phyloP scores from a whole-genome alignment of 1,140 invertebrate species.

The Danaus plexippus region DNA sequence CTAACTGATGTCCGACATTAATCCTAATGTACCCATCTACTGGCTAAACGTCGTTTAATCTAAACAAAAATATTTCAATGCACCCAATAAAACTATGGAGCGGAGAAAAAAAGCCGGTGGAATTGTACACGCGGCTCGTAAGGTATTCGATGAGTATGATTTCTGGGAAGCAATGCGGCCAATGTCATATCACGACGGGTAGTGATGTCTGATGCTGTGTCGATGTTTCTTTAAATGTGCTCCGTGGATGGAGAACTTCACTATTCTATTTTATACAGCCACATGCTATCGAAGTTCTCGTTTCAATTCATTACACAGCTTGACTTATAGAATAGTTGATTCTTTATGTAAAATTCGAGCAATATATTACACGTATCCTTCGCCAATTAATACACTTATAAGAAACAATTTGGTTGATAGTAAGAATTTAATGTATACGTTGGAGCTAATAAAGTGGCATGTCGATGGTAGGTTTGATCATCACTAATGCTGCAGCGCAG shows the following conservation, averaged over 20 bases:
- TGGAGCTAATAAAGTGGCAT: conserved; percentile 8
- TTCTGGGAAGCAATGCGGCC: conserved; percentile 62
- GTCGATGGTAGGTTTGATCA: conserved; percentile 17
- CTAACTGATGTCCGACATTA: conserved; percentile 67
- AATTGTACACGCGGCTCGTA: conserved; percentile 54
- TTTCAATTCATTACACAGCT: no score
- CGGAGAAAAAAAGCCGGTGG: conserved; percentile 49
- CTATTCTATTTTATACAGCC: no score
- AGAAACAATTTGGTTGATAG: no score
- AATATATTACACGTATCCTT: no score
- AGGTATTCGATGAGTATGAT: conserved; percentile 64
- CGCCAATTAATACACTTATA: no score
- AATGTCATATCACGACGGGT: conserved; percentile 66
- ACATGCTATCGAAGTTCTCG: no score
- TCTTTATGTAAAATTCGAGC: conserved; percentile 2
- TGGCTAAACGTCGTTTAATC: conserved; percentile 66
- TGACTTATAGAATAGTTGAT: no score
- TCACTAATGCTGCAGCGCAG: conserved; percentile 44
- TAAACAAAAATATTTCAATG: conserved; percentile 71
- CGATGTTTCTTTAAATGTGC: conserved; percentile 25
- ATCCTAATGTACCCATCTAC: conserved; percentile 65
- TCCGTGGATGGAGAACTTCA: no score
- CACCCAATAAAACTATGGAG: conserved; percentile 62
- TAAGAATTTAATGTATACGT: no score
- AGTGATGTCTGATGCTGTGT: conserved; percentile 38